These are phyloP conservation scores for Teleogryllus occipitalis DNA, from an alignment of 1,140 invertebrate species.

Conservation along the genomic window DNA sequence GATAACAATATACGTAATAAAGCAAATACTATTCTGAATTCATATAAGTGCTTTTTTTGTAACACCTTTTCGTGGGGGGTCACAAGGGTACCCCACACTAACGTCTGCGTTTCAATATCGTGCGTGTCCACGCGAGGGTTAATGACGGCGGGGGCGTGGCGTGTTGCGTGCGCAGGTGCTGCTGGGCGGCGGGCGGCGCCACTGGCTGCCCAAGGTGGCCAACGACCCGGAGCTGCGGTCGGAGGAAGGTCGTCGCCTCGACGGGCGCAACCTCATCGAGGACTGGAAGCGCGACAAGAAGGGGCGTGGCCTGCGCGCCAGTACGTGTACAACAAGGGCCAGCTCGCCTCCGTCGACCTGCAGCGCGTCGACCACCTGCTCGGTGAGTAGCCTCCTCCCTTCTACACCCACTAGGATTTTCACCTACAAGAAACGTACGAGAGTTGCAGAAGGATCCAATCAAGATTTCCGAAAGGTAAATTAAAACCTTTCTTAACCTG, in stretches of 20 bases:
- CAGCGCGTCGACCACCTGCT: constrained; percentile 59
- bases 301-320: constrained; percentile 38
- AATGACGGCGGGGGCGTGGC: no score
- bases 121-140: no score
- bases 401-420: constrained; percentile 43
- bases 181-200: constrained; percentile 62
- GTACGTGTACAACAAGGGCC: constrained; percentile 50
- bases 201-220: constrained; percentile 55
- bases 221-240: constrained; percentile 47
- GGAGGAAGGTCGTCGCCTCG: constrained; percentile 49
- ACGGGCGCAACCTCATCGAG: constrained; percentile 61
- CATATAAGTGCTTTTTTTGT: no score
- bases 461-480: no score
- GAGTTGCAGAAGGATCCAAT: no score
- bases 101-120: no score
- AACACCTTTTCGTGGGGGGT: no score
- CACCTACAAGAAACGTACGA: no score
- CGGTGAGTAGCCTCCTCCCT: constrained; percentile 45
- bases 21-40: no score
- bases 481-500: no score
- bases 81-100: no score
- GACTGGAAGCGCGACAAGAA: constrained; percentile 59
- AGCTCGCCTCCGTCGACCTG: constrained; percentile 51
- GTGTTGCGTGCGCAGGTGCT: constrained; percentile 45
- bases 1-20: no score